Base-by-base conservation (phyloP, 2,888 invertebrate genomes). In the Cosmopolites sordidus region DNA sequence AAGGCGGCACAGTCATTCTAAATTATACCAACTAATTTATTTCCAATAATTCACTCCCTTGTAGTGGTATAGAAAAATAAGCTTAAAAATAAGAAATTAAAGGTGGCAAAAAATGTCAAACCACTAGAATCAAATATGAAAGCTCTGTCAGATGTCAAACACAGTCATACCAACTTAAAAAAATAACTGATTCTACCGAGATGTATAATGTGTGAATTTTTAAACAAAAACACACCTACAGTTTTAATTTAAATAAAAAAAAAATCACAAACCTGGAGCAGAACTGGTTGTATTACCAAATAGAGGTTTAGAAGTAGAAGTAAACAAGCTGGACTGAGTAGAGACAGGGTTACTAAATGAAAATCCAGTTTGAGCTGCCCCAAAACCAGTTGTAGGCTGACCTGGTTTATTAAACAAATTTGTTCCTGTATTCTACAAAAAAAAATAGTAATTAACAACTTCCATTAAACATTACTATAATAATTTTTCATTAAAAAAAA, bases 321-420 rank as follows among this genome's bases (percentile, higher is more conserved):
- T 63, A 48, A 66, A 66, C 15, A 68, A 58, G 43, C 57, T 65
- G 4, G 65, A 55, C 45, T 67, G 66, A 1, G 66, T 64, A 1
- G 67, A 58, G 0, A 65, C 55, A 5, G 66, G 64, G 2, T 62
- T 54, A 37, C 61, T 64, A 43, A 67, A 66, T 1, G 61, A 66
- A 58, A 77, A 75, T 17, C 73, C 72, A 54, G 71, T 69, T 8
- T 70, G 71, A 43, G 65, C 63, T 41, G 72, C 47, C 4, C 66
- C 65, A 48, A 66, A 73, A 27, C 67, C 69, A 1, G 77, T 72
- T 48, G 78, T 72, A 51, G 78, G 75, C 60, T 76, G 76, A 2
- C 75, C 64, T 16, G 75, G 73, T 62, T 75, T 77, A 48, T 73
- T 74, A 56, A 78, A 72, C 11, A 76, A 68, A 43, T 72, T 68